Conservation (phyloP, 1,140 invertebrate species). For the Metopolophium dirhodum region DNA sequence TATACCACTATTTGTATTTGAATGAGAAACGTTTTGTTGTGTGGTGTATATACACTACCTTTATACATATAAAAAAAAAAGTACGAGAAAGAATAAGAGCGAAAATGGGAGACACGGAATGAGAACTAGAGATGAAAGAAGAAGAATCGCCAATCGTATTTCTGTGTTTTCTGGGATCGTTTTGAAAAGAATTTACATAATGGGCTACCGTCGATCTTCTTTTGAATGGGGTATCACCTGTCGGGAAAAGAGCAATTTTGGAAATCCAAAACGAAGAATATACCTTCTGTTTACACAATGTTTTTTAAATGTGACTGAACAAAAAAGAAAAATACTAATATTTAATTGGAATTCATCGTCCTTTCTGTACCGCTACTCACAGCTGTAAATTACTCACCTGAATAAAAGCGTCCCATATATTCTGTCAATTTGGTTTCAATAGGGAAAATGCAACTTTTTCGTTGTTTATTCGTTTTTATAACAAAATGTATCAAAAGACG, state of each 20-base stretch:
- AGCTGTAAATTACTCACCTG: neutral
- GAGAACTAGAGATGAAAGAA: constrained; percentile 46
- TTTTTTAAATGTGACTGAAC: constrained; percentile 31
- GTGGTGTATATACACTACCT: neutral
- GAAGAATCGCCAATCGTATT: constrained; percentile 52
- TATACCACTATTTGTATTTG: constrained; percentile 48
- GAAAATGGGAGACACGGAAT: constrained; percentile 38
- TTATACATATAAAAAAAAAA: neutral
- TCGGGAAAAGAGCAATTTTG: constrained; percentile 40
- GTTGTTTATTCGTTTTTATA: neutral
- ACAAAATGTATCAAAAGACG: neutral
- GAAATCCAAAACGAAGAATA: constrained; percentile 37
- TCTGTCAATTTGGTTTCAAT: neutral
- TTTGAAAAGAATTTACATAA: constrained; percentile 55
- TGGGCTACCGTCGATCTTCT: constrained; percentile 52
- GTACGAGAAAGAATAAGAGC: neutral
- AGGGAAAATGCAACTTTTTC: neutral
- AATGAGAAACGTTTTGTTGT: constrained; percentile 41
- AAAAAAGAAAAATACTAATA: constrained; percentile 7
- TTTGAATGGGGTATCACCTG: constrained; percentile 55
- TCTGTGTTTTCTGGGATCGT: constrained; percentile 50
- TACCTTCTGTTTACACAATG: constrained; percentile 4
- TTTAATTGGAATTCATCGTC: constrained; percentile 21
- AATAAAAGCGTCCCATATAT: neutral
- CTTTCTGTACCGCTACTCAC: neutral